phyloP scores from a whole-genome alignment of 2,888 invertebrate genomes.

The Platerodrilus igneus region DNA sequence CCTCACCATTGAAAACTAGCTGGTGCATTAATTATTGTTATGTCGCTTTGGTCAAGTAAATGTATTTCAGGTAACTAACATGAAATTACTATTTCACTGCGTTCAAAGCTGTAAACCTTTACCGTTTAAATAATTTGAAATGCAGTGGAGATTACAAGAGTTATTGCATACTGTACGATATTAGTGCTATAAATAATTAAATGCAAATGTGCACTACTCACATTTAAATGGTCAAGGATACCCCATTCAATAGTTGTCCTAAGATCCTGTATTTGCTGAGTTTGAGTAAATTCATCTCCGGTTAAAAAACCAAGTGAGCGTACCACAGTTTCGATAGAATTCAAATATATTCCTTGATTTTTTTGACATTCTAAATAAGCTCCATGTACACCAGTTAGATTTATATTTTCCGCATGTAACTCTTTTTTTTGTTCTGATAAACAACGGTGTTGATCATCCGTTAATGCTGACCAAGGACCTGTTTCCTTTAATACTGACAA shows the following conservation, averaged over 20 bases:
- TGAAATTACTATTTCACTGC: no score
- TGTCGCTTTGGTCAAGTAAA: no score
- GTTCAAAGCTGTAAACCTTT: no score
- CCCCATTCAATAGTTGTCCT: constrained; percentile 29
- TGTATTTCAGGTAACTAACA: no score
- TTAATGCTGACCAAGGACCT: constrained; percentile 29
- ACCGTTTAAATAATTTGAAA: no score
- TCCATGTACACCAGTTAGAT: constrained; percentile 27
- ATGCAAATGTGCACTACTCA: constrained; percentile 17
- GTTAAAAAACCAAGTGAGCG: constrained; percentile 26
- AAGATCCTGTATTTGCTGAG: constrained; percentile 20
- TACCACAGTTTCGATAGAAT: constrained; percentile 28
- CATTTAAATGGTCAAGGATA: constrained; percentile 26
- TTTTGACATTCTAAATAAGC: constrained; percentile 27
- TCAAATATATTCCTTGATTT: constrained; percentile 27
- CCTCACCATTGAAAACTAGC: no score
- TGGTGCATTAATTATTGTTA: no score
- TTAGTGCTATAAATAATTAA: no score
- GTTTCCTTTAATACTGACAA: constrained; percentile 20
- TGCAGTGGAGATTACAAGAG: no score
- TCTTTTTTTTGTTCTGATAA: constrained; percentile 21
- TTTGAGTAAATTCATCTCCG: constrained; percentile 2
- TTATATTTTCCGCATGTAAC: constrained; percentile 19
- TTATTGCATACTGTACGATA: no score
- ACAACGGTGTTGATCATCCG: constrained; percentile 28